phyloP scores from a whole-genome alignment of 2,888 invertebrate species.

The Plebejus melissa region DNA sequence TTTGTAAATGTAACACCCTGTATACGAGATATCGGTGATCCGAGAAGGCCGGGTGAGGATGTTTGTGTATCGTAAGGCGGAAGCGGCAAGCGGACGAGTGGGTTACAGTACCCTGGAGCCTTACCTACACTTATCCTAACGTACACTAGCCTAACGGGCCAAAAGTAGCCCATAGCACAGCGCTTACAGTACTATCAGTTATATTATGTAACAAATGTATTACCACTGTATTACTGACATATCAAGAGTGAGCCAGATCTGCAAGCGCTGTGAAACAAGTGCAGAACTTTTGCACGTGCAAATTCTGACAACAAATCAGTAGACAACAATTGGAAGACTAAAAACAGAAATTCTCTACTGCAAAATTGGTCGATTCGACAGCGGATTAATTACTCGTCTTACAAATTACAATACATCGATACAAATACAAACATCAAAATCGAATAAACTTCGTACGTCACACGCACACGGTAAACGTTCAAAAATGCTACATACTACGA shows the following conservation, averaged over 20 bases:
- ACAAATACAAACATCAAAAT: constrained; percentile 13
- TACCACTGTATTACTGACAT: too few relatives aligned
- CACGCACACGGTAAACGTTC: constrained; percentile 10
- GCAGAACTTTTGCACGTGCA: background rate
- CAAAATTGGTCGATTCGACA: constrained; percentile 25
- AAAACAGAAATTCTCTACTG: constrained; percentile 2
- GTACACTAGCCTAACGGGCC: background rate
- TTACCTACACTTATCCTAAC: background rate
- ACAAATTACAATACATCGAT: background rate
- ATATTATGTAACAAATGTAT: too few relatives aligned
- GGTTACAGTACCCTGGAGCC: constrained; percentile 18
- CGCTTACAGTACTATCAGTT: background rate
- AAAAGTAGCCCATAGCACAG: background rate
- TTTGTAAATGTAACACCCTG: constrained; percentile 8
- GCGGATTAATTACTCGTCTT: background rate
- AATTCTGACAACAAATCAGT: background rate
- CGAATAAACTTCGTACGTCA: constrained; percentile 10
- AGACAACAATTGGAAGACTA: constrained; percentile 11
- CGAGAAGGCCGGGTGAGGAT: background rate
- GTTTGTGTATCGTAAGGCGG: constrained; percentile 16
- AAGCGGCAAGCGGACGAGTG: constrained; percentile 19
- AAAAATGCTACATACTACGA: background rate
- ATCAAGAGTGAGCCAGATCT: background rate
- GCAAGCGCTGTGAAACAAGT: background rate
- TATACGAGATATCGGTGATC: background rate